These are phyloP conservation scores for Branchellion lobata DNA, from an alignment of 2,888 invertebrate genomes.

Conservation along the genomic window DNA sequence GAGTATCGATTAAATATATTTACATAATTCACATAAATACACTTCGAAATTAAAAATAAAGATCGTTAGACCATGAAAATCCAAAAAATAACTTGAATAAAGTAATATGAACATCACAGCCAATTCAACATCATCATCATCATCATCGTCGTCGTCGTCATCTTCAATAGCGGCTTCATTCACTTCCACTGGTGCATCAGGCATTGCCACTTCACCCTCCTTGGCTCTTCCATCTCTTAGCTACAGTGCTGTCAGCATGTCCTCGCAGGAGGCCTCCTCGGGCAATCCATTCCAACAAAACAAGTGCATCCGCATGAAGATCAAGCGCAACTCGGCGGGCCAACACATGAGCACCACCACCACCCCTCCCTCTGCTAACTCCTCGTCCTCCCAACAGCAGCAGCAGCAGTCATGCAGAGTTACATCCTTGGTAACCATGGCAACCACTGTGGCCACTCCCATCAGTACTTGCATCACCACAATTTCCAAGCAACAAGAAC, in stretches of 20 bases:
- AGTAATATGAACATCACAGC: neutral
- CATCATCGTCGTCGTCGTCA: neutral
- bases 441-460: neutral
- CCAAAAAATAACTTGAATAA: neutral
- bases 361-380: neutral
- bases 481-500: constrained; percentile 2
- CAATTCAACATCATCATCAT: neutral
- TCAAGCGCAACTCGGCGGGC: constrained; percentile 43
- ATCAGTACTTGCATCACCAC: neutral
- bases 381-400: constrained; percentile 4
- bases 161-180: neutral
- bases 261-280: neutral
- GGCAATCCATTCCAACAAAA: constrained; percentile 24
- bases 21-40: too few species aligned
- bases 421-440: neutral
- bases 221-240: neutral
- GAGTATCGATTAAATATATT: too few species aligned
- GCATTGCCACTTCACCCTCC: neutral
- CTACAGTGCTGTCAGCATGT: constrained; percentile 35
- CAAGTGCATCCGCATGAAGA: constrained; percentile 47
- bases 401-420: constrained; percentile 2
- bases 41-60: too few species aligned
- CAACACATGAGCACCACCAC: constrained; percentile 1
- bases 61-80: too few species aligned
- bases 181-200: neutral